Base-by-base conservation (phyloP, 1,140 invertebrate genomes). In the Drosophila sechellia region DNA sequence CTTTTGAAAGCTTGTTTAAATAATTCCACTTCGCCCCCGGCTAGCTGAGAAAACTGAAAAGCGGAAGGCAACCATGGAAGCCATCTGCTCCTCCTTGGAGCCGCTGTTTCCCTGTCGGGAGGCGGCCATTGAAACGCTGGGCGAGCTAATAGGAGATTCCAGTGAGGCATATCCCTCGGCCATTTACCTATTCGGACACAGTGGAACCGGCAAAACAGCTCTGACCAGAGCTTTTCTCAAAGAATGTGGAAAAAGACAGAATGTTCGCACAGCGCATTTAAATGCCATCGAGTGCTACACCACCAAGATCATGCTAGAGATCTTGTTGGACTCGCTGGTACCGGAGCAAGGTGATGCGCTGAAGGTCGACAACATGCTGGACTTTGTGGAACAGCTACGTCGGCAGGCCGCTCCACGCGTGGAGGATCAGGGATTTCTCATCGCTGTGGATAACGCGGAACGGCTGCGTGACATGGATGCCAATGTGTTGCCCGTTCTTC, bases 221-320 rank as follows among this genome's bases (percentile, higher is more conserved):
- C 93, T 97, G 43, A 85, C 96, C 2, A 92, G 93, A 45, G 92
- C 92, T 15, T 85, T 96, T 12, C 83, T 97, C 1, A 55, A 64
- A 6, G 53, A 81, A 39, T 79, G 73, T 34, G 17, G 25, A 11
- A 78, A 93, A 17, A 91, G 94, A 70, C 93, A 95, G 39, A 78
- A 93, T 8, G 94, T 95, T 43, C 95, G 94, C 86, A 93, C 94
- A 78, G 95, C 95, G 22, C 90, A 95, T 48, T 92, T 98, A n/a
- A 96, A 97, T 91, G 96, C 96, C 89, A 94, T 97, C 5, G 97
- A 98, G 90, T 96, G 96, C 84, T 96, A 96, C 81, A 94, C 94
- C n/a, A 92, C 93, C 2, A 95, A 95, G 92, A 95, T 97, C 53
- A 92, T 98, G 42, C 96, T 95, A 81, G 96, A 97, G 92, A 94